phyloP scores from a whole-genome alignment of 1,140 invertebrate species.

The Choristoneura fumiferana region DNA sequence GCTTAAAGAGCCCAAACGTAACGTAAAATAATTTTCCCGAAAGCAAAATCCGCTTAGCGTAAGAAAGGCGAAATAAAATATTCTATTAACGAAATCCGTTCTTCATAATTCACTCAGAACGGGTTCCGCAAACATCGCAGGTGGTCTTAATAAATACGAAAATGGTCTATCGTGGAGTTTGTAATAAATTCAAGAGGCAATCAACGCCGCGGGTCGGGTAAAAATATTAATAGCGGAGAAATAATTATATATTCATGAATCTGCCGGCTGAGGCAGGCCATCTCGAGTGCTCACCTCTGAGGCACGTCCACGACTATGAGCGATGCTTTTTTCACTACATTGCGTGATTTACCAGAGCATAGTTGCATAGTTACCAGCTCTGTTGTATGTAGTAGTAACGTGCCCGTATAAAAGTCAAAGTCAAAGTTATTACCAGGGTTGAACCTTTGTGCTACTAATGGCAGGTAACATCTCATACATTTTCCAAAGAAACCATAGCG shows the following conservation, averaged over 20 bases:
- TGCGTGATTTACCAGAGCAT: no score
- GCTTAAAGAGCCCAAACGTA: no score
- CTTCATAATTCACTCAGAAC: constrained; percentile 69
- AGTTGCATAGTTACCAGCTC: no score
- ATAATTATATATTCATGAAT: constrained; percentile 76
- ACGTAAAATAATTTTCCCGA: constrained; percentile 21
- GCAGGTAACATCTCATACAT: no score
- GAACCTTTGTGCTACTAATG: no score
- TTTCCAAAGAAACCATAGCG: no score
- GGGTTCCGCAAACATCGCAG: constrained; percentile 58
- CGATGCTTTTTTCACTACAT: neutral
- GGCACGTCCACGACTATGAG: neutral
- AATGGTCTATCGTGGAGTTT: constrained; percentile 70
- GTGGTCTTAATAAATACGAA: constrained; percentile 77
- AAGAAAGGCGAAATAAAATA: constrained; percentile 68
- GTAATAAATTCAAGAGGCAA: constrained; percentile 78
- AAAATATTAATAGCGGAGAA: constrained; percentile 77
- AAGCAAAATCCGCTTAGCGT: constrained; percentile 43
- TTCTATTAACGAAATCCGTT: constrained; percentile 73
- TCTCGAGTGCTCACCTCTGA: constrained; percentile 24
- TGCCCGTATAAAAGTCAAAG: no score
- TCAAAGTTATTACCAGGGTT: no score
- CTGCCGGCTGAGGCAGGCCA: constrained; percentile 32
- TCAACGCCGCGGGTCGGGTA: constrained; percentile 71
- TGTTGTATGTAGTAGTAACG: no score